A percentile compares a stretch with the other conserved stretches of the same genome.
Conservation (phyloP, 2,888 invertebrate genomes). For the Muscina levida region DNA sequence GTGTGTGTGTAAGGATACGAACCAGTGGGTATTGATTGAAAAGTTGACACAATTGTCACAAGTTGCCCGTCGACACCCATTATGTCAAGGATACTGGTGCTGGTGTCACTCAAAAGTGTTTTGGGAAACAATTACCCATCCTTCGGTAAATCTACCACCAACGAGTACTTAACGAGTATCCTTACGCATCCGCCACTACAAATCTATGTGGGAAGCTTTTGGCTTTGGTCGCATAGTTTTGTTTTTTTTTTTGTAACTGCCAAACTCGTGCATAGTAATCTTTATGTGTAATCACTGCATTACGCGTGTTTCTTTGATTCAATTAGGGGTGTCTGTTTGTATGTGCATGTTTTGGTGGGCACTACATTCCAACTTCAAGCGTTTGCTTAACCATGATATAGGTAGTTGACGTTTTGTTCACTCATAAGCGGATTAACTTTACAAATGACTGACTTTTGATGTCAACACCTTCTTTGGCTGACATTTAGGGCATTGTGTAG, state of each 20-base stretch:
- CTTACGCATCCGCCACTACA: constrained; percentile 16
- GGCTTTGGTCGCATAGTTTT: not conserved
- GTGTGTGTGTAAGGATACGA: constrained; percentile 42
- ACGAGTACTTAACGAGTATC: constrained; percentile 29
- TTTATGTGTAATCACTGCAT: constrained; percentile 54
- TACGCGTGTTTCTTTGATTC: constrained; percentile 58
- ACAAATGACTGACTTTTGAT: constrained; percentile 39
- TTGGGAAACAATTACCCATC: constrained; percentile 12
- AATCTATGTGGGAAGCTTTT: constrained; percentile 47
- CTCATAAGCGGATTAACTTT: constrained; percentile 59
- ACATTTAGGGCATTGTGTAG: constrained; percentile 1
- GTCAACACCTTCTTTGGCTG: constrained; percentile 13
- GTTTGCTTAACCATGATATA: too few relatives aligned
- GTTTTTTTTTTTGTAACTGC: not conserved
- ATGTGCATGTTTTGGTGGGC: too few relatives aligned
- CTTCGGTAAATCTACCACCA: not conserved
- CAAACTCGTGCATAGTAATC: constrained; percentile 16
- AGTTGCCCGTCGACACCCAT: constrained; percentile 60
- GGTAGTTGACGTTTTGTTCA: constrained; percentile 13
- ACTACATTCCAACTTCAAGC: too few relatives aligned
- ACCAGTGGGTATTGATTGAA: too few relatives aligned
- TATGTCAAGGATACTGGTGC: constrained; percentile 57
- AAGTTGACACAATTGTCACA: constrained; percentile 18
- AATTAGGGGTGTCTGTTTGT: constrained; percentile 62
- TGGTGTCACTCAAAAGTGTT: constrained; percentile 19